Percentiles rank a stretch among this genome's conserved stretches.
phyloP scores from a whole-genome alignment of 2,888 invertebrate species.

The Nudaria mundana region DNA sequence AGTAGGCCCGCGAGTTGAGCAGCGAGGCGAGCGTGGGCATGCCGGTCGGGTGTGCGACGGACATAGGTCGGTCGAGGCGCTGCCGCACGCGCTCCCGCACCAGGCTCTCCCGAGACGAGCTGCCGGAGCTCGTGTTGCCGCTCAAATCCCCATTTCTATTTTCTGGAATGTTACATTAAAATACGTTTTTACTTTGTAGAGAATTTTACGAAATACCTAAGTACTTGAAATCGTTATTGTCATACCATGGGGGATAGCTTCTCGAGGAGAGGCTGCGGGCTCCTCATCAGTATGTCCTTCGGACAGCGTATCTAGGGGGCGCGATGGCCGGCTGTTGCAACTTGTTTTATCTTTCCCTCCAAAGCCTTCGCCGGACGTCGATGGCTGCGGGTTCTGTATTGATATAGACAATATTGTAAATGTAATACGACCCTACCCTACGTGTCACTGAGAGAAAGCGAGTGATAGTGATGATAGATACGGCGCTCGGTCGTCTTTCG shows the following conservation, averaged over 20 bases:
- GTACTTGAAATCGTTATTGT: no score
- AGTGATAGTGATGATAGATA: neutral
- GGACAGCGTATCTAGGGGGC: constrained; percentile 59
- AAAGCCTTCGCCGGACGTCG: constrained; percentile 48
- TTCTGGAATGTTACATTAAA: constrained; percentile 32
- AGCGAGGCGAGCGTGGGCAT: constrained; percentile 46
- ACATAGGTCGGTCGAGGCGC: constrained; percentile 56
- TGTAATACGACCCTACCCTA: neutral
- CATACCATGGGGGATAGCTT: constrained; percentile 53
- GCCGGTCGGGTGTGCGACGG: constrained; percentile 50
- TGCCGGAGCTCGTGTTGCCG: constrained; percentile 30
- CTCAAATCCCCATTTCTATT: constrained; percentile 37
- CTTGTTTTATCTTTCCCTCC: constrained; percentile 4
- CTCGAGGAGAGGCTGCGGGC: constrained; percentile 46
- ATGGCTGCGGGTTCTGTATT: constrained; percentile 66
- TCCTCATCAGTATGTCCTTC: constrained; percentile 63
- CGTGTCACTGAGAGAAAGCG: neutral
- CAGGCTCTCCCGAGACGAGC: constrained; percentile 51
- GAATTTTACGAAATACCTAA: no score
- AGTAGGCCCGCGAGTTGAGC: constrained; percentile 49
- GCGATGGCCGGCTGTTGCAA: constrained; percentile 23
- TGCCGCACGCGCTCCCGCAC: constrained; percentile 53
- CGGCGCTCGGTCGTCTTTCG: no score
- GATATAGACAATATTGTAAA: neutral
- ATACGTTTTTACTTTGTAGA: no score